phyloP scores from a whole-genome alignment of 2,888 invertebrate genomes.

The Luperina nickerlii region DNA sequence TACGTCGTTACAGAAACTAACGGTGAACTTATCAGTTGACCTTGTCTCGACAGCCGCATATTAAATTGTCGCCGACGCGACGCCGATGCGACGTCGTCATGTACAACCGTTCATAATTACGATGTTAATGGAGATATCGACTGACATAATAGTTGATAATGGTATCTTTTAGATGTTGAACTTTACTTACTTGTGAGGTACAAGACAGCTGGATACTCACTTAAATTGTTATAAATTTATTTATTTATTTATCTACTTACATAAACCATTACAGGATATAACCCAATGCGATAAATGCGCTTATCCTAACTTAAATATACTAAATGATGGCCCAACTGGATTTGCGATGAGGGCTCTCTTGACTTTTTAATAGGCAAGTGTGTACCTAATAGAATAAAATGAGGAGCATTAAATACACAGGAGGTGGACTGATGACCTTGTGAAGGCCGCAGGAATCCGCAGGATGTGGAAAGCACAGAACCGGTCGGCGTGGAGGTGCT shows the following conservation, averaged over 20 bases:
- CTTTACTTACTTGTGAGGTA: conserved; percentile 4
- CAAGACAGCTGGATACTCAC: not conserved
- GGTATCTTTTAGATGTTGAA: conserved; percentile 31
- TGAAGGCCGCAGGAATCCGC: not conserved
- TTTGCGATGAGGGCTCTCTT: not conserved
- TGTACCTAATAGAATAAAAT: not conserved
- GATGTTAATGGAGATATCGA: conserved; percentile 3
- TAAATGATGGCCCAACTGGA: not conserved
- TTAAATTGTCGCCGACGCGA: conserved; percentile 15
- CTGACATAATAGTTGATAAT: conserved; percentile 37
- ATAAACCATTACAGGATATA: too few species aligned
- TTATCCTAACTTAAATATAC: too few species aligned
- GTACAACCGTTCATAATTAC: conserved; percentile 16
- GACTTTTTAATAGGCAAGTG: not conserved
- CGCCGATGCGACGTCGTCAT: conserved; percentile 6
- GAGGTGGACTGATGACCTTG: not conserved
- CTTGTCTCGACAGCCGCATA: conserved; percentile 36
- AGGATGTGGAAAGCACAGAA: not conserved
- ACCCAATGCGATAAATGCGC: too few species aligned
- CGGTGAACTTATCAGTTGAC: conserved; percentile 48
- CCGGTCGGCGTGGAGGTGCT: not conserved
- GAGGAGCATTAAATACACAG: not conserved
- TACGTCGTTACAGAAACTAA: conserved; percentile 35
- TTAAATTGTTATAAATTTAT: not conserved
- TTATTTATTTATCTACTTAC: too few species aligned